A percentile compares a stretch with the other conserved stretches of the same genome.
Conservation (phyloP, 2,888 invertebrate genomes). For the Polydrusus pterygomalis region DNA sequence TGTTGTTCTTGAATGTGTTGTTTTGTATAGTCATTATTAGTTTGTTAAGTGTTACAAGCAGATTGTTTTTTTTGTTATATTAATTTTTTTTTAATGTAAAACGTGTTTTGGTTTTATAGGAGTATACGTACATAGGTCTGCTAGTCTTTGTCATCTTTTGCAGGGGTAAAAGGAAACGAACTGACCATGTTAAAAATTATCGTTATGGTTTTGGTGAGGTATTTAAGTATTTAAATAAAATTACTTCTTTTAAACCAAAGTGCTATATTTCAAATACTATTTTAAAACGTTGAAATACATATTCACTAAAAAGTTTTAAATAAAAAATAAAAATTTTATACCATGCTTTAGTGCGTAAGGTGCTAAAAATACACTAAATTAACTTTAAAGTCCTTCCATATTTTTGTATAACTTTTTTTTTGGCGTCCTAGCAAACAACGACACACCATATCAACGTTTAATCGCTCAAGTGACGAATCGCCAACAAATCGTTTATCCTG, state of each 20-base stretch:
- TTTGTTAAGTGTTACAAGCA: not conserved
- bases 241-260: not conserved
- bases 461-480: conserved; percentile 68
- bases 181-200: conserved; percentile 11
- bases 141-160: not conserved
- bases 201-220: conserved; percentile 14
- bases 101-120: not conserved
- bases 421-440: conserved; percentile 69
- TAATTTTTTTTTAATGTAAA: not conserved
- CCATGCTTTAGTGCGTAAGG: too few relatives aligned
- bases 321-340: too few relatives aligned
- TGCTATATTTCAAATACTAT: not conserved
- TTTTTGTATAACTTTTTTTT: conserved; percentile 8
- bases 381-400: not conserved
- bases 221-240: conserved; percentile 1
- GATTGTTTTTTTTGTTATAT: not conserved
- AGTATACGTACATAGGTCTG: not conserved
- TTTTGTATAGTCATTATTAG: not conserved
- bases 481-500: conserved; percentile 76
- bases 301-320: too few relatives aligned
- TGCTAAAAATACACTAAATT: too few relatives aligned
- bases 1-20: not conserved
- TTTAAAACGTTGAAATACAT: too few relatives aligned
- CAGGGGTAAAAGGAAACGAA: not conserved
- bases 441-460: conserved; percentile 67